Evolutionary conservation across 1,140 invertebrate species (phyloP).

Genomic region (Delia radicum): DNA sequence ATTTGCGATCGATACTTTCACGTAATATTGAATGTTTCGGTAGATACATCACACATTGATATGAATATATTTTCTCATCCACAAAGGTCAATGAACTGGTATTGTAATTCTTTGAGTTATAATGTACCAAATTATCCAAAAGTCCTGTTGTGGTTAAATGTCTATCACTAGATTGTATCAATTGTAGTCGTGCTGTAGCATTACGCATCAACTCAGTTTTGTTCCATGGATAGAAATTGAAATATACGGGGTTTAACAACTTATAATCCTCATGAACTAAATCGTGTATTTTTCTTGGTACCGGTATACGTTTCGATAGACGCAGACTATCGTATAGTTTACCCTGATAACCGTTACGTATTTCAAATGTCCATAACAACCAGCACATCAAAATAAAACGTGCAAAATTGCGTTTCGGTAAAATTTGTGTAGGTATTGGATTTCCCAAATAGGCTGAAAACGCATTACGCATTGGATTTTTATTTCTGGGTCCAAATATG

Average conservation of each 20-base stretch:
- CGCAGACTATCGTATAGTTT: conserved; percentile 27
- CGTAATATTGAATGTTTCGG: conserved; percentile 20
- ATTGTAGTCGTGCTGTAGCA: neutral
- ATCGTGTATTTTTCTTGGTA: neutral
- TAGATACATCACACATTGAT: conserved; percentile 24
- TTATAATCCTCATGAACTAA: neutral
- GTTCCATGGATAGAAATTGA: conserved; percentile 10
- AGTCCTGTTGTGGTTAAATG: neutral
- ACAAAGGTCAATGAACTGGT: conserved; percentile 11
- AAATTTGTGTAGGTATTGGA: conserved; percentile 1
- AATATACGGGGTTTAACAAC: neutral
- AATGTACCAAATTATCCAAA: neutral
- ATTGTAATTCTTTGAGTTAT: conserved; percentile 20
- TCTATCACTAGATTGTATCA: neutral
- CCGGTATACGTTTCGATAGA: neutral
- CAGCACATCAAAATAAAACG: conserved; percentile 26
- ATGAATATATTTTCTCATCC: conserved; percentile 12
- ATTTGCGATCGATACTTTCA: neutral
- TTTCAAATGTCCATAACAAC: conserved; percentile 19
- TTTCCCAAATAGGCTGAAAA: conserved; percentile 19
- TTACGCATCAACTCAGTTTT: neutral
- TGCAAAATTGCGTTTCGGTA: conserved; percentile 22
- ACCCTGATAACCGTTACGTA: conserved; percentile 31
- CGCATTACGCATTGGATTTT: conserved; percentile 3
- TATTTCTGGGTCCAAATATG: conserved; percentile 15